Evolutionary conservation across 2,113 vertebrate species (phyloP), one percentile per base, ranked within the genome.

Genomic region (Bubo blakistoni): DNA sequence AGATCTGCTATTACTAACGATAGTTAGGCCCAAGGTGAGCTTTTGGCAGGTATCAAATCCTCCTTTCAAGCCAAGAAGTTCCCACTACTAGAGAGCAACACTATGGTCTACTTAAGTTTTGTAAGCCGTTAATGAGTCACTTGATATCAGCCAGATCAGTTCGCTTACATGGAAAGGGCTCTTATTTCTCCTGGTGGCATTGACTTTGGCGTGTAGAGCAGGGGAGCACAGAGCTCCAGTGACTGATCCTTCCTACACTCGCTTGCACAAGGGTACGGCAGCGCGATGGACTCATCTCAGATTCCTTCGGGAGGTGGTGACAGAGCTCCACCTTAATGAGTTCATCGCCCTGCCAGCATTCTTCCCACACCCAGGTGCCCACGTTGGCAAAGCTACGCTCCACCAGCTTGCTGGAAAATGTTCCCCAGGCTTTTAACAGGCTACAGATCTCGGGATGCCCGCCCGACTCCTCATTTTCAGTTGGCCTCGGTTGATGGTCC

Each of bases 251-350:
- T 95, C 95, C 95, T 94, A 67, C 94, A 84, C 55, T 42, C 36
- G 0, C 92, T 97, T 97, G 96, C 97, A 96, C 96, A 96, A 97
- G 94, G 96, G 22, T 26, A 59, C 4, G 1, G 93, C 42, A 0
- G 85, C 3, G 3, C 1, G 5, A 91, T 90, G 91, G 96, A 73
- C 91, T 94, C 94, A 96, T 92, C 95, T 96, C 91, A 2, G 97
- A 97, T 97, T 95, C 97, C 97, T 97, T 90, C 73, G 8, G 78
- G 95, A 97, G 97, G 97, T 95, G 96, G 94, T 97, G 97, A 97
- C 95, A 87, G 93, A 96, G 81, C 96, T 97, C 97, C 96, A 95
- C 97, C 97, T 97, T 97, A 94, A 96, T 97, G 92, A 97, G 95
- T 96, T 96, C 90, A 93, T 94, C 3, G 52, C 92, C 82, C 93